phyloP scores from a whole-genome alignment of 2,888 invertebrate species.

The Amblyjoppa fuscipennis region DNA sequence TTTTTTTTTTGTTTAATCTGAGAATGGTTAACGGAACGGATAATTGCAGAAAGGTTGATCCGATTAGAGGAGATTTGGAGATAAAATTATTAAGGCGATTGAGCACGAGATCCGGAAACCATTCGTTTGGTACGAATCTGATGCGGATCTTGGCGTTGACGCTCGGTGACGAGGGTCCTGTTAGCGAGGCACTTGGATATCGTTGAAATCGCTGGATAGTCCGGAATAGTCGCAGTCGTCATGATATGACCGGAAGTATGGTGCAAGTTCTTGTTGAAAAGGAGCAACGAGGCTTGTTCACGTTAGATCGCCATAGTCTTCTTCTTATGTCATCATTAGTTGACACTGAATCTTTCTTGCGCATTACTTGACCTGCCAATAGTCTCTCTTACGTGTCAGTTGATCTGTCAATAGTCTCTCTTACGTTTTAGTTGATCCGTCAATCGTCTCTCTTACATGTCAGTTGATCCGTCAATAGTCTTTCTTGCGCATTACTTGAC shows the following conservation, averaged over 20 bases:
- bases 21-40: neutral
- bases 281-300: constrained; percentile 19
- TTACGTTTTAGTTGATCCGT: neutral
- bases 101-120: neutral
- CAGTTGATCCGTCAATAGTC: no score
- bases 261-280: constrained; percentile 18
- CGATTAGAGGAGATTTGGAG: neutral
- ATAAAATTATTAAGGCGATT: neutral
- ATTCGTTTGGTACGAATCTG: neutral
- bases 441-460: no score
- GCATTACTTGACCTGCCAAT: neutral
- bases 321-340: no score
- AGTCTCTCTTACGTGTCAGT: neutral
- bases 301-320: no score
- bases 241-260: neutral
- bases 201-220: neutral
- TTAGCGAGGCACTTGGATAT: neutral
- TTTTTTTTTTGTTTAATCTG: neutral
- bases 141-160: neutral
- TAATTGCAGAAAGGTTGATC: neutral
- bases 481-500: no score
- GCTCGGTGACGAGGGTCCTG: neutral
- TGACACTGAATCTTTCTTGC: neutral
- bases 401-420: neutral
- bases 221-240: neutral